Conservation (phyloP, 2,888 invertebrate species). For the Chrysolina americana region DNA sequence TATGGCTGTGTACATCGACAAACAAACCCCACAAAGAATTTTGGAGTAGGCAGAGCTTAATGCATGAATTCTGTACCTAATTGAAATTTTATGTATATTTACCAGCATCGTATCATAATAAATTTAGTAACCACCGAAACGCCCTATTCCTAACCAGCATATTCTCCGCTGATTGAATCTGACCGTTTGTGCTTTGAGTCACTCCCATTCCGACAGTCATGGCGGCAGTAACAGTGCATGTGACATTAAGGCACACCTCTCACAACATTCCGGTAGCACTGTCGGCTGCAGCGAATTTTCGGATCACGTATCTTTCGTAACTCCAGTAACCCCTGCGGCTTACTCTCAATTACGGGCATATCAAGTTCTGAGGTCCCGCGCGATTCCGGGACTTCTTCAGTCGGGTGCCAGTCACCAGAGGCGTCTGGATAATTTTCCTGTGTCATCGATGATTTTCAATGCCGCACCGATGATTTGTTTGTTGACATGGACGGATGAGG, state of each 20-base stretch:
- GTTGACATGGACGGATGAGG: neutral
- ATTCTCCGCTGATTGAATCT: conserved; percentile 15
- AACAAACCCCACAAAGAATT: no score
- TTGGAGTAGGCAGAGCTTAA: no score
- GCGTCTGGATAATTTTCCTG: conserved; percentile 26
- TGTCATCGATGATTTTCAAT: conserved; percentile 16
- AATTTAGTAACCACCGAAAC: neutral
- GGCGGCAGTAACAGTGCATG: conserved; percentile 48
- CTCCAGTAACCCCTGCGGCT: conserved; percentile 58
- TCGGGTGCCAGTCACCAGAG: conserved; percentile 40
- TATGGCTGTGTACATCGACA: no score
- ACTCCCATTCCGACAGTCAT: conserved; percentile 33
- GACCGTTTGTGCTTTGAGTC: conserved; percentile 23
- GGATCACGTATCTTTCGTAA: conserved; percentile 57
- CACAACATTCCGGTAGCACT: conserved; percentile 33
- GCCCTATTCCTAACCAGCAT: conserved; percentile 8
- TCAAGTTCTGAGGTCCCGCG: conserved; percentile 55
- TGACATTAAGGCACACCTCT: conserved; percentile 51
- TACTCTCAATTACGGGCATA: conserved; percentile 58
- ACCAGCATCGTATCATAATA: conserved; percentile 8
- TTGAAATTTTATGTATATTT: conserved; percentile 1
- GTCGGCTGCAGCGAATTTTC: conserved; percentile 56
- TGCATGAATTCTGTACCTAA: neutral
- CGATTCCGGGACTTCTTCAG: conserved; percentile 51
- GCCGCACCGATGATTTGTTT: neutral